Conservation (phyloP, 2,797 vertebrate genomes). For the Onychomys arenicola region DNA sequence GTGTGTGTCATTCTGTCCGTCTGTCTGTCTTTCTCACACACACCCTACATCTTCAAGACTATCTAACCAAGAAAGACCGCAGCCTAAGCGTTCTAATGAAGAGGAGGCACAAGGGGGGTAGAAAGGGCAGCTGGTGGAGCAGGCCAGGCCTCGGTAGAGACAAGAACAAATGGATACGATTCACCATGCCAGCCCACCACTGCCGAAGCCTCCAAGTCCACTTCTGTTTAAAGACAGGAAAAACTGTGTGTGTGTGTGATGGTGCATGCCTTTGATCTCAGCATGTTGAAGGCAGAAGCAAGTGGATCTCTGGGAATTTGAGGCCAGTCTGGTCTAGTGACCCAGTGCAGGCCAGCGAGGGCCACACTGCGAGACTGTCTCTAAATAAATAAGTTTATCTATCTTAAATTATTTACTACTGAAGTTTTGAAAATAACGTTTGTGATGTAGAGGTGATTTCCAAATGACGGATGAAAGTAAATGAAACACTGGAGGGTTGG, state of each 20-base stretch:
- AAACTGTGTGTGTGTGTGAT: neutral
- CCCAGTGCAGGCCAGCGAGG: neutral
- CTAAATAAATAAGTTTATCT: neutral
- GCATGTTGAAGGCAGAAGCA: neutral
- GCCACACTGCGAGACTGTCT: neutral
- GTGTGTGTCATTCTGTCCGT: neutral
- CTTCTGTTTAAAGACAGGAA: neutral
- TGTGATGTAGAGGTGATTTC: neutral
- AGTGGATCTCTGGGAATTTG: neutral
- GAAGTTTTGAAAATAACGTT: neutral
- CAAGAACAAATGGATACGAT: neutral
- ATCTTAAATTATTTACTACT: neutral
- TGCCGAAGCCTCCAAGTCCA: neutral
- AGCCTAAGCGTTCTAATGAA: neutral
- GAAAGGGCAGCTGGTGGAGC: neutral
- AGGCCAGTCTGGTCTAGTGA: neutral
- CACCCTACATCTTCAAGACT: neutral
- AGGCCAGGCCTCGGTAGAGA: neutral
- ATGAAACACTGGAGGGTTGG: neutral
- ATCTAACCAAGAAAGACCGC: neutral
- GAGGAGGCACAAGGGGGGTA: no score
- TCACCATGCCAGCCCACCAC: neutral
- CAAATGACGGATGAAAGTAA: conserved; percentile 33
- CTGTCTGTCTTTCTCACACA: neutral
- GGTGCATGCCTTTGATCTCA: neutral